Conservation (phyloP, 2,113 vertebrate species). For the Microtus montanus region DNA sequence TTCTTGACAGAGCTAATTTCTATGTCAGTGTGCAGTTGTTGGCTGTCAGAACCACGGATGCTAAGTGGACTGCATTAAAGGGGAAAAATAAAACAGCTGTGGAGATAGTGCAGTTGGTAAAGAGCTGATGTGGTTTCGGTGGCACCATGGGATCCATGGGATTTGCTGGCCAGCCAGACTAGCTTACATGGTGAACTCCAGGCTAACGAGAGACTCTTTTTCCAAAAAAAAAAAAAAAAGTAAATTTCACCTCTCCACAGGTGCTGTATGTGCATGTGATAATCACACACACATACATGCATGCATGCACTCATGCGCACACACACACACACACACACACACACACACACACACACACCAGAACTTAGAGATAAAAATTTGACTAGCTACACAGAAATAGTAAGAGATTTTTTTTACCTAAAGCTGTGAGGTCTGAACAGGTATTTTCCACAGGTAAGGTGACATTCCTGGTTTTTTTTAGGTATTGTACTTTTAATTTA, state of each 20-base stretch:
- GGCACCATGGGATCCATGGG: background rate
- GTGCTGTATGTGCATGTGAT: background rate
- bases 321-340: background rate
- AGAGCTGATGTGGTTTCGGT: background rate
- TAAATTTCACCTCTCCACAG: background rate
- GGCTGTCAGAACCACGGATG: background rate
- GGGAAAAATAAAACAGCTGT: background rate
- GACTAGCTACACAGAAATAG: no score
- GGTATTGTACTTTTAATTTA: background rate
- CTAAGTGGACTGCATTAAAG: background rate
- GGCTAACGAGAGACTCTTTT: background rate
- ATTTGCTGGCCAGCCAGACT: background rate
- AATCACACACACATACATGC: no score
- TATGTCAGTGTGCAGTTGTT: background rate
- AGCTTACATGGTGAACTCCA: background rate
- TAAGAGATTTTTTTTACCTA: background rate
- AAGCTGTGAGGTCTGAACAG: background rate
- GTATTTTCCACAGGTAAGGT: background rate
- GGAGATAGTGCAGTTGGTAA: background rate
- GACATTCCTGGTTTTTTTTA: constrained; percentile 4
- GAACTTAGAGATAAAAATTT: background rate
- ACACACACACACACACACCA: background rate
- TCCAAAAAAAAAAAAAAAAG: no score
- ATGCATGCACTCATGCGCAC: background rate
- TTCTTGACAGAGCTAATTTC: constrained; percentile 6